Evolutionary conservation across 2,888 invertebrate species (phyloP), one percentile per base, ranked within the genome.

Genomic region (Celastrina argiolus): DNA sequence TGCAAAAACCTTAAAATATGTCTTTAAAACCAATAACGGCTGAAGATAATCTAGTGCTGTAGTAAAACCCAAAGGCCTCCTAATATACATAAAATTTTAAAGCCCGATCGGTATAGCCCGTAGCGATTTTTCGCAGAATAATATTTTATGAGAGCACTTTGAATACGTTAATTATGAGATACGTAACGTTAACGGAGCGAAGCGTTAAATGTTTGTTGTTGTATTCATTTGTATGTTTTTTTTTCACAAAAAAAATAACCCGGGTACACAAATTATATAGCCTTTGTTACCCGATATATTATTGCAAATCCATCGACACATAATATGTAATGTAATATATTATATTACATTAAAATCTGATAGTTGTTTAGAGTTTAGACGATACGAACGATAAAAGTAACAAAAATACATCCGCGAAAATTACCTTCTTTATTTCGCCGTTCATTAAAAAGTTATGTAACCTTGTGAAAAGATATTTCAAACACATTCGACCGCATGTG

Each of bases 81-180:
- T 61, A 61, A 61, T 61, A 36, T 61, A 61, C 61, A 61, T 61
- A 61, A 61, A 61, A 18, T 18, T 22, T 61, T 36, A 61, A 39
- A 61, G 39, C 61, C 22, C 39, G 61, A 39, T 61, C 22, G 39
- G 22, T 39, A 61, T 61, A 39, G 36, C 36, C 39, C 22, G 39
- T 39, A 22, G 61, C 31, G 16, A 61, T 61, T 61, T 61, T 56
- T 61, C 22, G 18, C 22, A 39, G 39, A 61, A 61, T 39, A 61
- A 61, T 61, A 61, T 39, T 61, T 61, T 39, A 61, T 61, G 61
- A 22, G 18, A 39, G 61, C 36, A 61, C 22, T 61, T 61, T 39
- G 61, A 39, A 61, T 39, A 61, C 61, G 61, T 61, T 61, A 61
- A 61, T 61, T 61, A 61, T 39, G 61, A 61, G 18, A 18, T 22